Evolutionary conservation across 2,113 vertebrate genomes (phyloP).

Genomic region (Odontesthes bonariensis): DNA sequence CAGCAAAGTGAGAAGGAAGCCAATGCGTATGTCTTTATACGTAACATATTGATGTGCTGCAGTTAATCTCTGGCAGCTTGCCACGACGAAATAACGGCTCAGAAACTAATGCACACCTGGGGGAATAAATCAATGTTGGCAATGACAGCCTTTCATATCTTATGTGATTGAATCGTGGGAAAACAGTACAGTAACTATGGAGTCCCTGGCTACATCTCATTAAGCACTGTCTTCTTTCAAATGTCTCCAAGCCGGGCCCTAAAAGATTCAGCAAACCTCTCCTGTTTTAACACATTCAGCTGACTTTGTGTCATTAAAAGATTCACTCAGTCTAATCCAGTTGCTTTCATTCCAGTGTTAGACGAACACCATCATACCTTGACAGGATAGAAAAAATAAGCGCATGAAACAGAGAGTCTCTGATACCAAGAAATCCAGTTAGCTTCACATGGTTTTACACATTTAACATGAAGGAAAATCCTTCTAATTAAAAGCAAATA

Average conservation of each 20-base stretch:
- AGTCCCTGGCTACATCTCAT: slow-evolving; percentile 46
- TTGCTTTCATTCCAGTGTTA: slow-evolving; percentile 11
- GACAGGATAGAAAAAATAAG: not conserved
- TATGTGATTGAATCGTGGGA: slow-evolving; percentile 38
- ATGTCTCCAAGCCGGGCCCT: slow-evolving; percentile 15
- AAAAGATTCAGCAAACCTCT: slow-evolving; percentile 35
- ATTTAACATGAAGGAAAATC: slow-evolving; percentile 22
- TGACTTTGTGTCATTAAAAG: slow-evolving; percentile 16
- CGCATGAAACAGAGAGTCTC: slow-evolving; percentile 6
- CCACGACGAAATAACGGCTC: slow-evolving; percentile 45
- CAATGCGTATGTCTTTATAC: slow-evolving; percentile 54
- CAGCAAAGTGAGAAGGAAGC: slow-evolving; percentile 50
- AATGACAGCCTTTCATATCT: slow-evolving; percentile 50
- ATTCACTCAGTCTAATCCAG: slow-evolving; percentile 4
- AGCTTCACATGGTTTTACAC: not conserved
- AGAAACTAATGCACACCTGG: slow-evolving; percentile 66
- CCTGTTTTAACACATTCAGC: slow-evolving; percentile 18
- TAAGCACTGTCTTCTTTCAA: slow-evolving; percentile 28
- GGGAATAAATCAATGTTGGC: slow-evolving; percentile 66
- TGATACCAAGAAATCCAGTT: not conserved
- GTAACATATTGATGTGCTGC: slow-evolving; percentile 63
- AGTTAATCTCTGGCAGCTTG: slow-evolving; percentile 66
- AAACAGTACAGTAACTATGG: slow-evolving; percentile 36
- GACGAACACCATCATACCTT: slow-evolving; percentile 16
- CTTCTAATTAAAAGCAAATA: not conserved